phyloP scores from a whole-genome alignment of 2,113 vertebrate genomes.

The Piliocolobus tephrosceles region DNA sequence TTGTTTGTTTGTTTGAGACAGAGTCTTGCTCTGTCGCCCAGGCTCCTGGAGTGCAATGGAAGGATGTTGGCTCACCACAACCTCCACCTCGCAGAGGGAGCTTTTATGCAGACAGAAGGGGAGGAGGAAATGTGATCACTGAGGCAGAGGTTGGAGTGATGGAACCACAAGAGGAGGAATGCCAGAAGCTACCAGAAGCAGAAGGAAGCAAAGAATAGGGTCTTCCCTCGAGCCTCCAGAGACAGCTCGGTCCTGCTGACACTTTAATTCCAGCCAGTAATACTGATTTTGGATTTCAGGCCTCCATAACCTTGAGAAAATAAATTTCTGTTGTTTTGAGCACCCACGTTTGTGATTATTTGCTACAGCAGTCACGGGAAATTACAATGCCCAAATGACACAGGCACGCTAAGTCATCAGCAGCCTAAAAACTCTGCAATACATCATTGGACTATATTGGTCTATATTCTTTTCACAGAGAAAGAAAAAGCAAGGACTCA shows the following conservation, averaged over 20 bases:
- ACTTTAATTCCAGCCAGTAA: not conserved
- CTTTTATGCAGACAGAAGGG: not conserved
- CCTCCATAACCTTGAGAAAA: not conserved
- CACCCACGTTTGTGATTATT: not conserved
- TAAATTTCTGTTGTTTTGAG: not conserved
- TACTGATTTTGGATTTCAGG: not conserved
- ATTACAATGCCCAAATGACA: not conserved
- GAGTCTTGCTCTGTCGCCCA: too few species aligned
- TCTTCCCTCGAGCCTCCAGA: not conserved
- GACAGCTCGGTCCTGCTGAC: rapidly evolving
- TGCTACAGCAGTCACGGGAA: not conserved
- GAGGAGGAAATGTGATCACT: not conserved
- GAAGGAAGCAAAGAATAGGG: not conserved
- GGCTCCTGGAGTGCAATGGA: too few species aligned
- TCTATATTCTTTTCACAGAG: not conserved
- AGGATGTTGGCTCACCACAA: too few species aligned
- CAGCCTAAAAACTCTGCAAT: not conserved
- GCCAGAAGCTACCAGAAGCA: not conserved
- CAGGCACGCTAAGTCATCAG: not conserved
- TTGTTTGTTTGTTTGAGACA: too few species aligned
- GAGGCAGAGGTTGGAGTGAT: rapidly evolving
- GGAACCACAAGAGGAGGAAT: not conserved
- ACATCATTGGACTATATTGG: not conserved
- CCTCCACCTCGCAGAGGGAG: not conserved
- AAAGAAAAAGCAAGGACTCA: not conserved